Conservation (phyloP, 2,888 invertebrate species). For the Opisthograptis luteolata region DNA sequence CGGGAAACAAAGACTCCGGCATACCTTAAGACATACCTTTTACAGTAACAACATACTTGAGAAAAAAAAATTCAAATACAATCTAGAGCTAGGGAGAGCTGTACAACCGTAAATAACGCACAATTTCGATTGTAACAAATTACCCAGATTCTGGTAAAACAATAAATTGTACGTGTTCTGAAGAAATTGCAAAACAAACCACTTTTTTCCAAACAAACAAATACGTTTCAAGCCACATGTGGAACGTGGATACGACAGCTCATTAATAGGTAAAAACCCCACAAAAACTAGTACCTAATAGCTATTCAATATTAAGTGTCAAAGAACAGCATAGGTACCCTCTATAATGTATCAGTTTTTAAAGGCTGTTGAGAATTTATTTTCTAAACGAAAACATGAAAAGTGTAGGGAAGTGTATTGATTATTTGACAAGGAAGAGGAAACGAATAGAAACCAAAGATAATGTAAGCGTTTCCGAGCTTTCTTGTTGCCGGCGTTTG, state of each 20-base stretch:
- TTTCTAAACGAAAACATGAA: not conserved
- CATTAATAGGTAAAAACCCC: not conserved
- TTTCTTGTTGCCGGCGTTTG: conserved; percentile 41
- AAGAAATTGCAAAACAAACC: not conserved
- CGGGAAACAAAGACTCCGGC: no score
- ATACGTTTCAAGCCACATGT: not conserved
- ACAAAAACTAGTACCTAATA: no score
- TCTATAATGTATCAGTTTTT: no score
- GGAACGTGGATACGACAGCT: not conserved
- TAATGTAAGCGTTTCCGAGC: conserved; percentile 33
- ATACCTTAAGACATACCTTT: no score
- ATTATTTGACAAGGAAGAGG: conserved; percentile 5
- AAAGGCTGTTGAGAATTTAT: no score
- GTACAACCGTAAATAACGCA: not conserved
- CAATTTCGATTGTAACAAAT: not conserved
- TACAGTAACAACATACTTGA: no score
- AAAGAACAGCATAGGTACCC: no score
- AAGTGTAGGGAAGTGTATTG: conserved; percentile 7
- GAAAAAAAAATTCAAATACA: no score
- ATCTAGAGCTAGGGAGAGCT: no score
- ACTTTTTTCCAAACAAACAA: not conserved
- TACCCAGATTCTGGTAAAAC: not conserved
- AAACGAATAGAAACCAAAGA: conserved; percentile 5
- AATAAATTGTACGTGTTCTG: not conserved
- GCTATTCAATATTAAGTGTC: no score